Conservation (phyloP, 2,113 vertebrate genomes). For the Trochalopteron elliotii region DNA sequence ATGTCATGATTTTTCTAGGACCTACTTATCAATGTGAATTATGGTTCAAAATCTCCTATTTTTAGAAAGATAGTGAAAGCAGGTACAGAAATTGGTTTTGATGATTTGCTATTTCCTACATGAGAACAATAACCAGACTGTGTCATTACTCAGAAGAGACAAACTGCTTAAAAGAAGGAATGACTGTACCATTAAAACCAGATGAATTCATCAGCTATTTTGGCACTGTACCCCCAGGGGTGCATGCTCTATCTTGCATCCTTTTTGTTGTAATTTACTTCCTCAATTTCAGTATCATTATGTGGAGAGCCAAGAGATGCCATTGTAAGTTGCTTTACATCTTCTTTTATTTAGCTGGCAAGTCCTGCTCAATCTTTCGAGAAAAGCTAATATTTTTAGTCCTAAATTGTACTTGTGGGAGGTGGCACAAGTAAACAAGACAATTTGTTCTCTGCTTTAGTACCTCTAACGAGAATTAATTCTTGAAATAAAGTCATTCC, state of each 20-base stretch:
- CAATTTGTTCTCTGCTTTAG: background rate
- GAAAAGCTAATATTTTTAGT: background rate
- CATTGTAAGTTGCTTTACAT: background rate
- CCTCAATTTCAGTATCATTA: background rate
- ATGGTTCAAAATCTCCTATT: background rate
- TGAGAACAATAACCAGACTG: background rate
- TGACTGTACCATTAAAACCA: conserved; percentile 17
- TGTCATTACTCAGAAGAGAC: conserved; percentile 5
- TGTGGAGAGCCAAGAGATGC: background rate
- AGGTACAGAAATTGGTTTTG: background rate
- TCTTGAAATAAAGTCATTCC: background rate
- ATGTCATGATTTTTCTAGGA: background rate
- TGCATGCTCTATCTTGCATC: conserved; percentile 27
- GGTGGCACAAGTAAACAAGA: background rate
- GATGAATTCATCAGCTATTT: conserved; percentile 5
- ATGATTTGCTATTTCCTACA: background rate
- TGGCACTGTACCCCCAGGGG: background rate
- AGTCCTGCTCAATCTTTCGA: background rate
- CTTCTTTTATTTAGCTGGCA: background rate
- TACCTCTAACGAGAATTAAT: background rate
- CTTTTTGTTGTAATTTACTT: background rate
- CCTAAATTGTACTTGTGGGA: background rate
- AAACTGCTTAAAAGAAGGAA: background rate
- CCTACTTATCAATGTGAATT: background rate
- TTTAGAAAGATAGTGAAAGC: background rate